phyloP scores from a whole-genome alignment of 2,797 vertebrate genomes.

The Melanotaenia boesemani region DNA sequence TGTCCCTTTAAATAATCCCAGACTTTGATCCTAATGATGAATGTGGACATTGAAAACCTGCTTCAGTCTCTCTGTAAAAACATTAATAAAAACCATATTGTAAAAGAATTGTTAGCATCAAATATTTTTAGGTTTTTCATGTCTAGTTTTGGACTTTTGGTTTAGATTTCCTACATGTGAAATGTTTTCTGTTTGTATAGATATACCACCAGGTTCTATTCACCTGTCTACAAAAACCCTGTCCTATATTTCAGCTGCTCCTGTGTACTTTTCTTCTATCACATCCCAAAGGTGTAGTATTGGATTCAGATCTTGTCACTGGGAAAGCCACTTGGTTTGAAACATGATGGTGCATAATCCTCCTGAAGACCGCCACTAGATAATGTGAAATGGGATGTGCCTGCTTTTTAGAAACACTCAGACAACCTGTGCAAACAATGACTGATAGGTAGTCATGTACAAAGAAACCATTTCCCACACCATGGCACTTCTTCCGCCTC shows the following conservation, averaged over 20 bases:
- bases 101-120: too few species aligned
- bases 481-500: background rate
- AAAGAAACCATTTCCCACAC: slow-evolving; percentile 15
- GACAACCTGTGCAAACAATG: slow-evolving; percentile 3
- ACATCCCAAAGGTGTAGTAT: background rate
- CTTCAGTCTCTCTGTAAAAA: background rate
- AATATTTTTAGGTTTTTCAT: too few species aligned
- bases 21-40: background rate
- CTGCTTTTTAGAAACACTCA: background rate
- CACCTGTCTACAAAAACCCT: too few species aligned
- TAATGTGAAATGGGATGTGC: background rate
- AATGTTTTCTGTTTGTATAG: too few species aligned
- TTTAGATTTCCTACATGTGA: too few species aligned
- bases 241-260: too few species aligned
- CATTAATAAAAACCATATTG: too few species aligned
- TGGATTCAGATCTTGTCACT: background rate
- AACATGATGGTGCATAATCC: background rate
- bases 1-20: slow-evolving; percentile 4
- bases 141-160: too few species aligned
- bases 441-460: background rate
- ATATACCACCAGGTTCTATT: too few species aligned
- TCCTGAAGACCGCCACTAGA: background rate
- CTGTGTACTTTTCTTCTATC: background rate
- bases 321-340: slow-evolving; percentile 3
- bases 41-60: background rate